Percentiles rank a stretch among this genome's conserved stretches.
These are phyloP conservation scores for Triplophysa yarkandensis DNA, from an alignment of 2,797 vertebrate genomes.

Conservation along the genomic window DNA sequence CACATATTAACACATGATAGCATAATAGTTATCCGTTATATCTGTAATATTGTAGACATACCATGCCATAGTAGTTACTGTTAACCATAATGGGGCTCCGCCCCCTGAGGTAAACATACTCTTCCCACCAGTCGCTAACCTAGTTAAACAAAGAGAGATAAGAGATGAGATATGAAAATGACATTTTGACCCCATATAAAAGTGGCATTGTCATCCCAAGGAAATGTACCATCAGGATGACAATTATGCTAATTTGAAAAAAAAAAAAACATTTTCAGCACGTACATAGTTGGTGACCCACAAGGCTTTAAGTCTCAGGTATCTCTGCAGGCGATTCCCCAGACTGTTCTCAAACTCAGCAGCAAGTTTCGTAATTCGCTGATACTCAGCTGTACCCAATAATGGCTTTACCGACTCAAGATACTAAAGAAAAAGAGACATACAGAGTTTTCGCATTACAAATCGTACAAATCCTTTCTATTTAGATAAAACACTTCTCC, in stretches of 20 bases:
- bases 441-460: neutral
- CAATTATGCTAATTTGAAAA: too few species aligned
- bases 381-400: slow-evolving; percentile 69
- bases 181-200: neutral
- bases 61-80: slow-evolving; percentile 90
- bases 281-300: slow-evolving; percentile 89
- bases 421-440: slow-evolving; percentile 69
- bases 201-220: neutral
- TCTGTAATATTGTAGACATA: slow-evolving; percentile 34
- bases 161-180: neutral
- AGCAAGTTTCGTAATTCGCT: slow-evolving; percentile 70
- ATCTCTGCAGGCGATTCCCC: slow-evolving; percentile 81
- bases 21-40: too few species aligned
- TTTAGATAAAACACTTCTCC: neutral
- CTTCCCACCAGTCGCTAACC: slow-evolving; percentile 92
- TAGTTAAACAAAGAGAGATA: slow-evolving; percentile 46
- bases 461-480: neutral
- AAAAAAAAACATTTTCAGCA: too few species aligned
- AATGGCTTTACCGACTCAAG: slow-evolving; percentile 81
- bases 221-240: too few species aligned
- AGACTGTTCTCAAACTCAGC: slow-evolving; percentile 78
- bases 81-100: slow-evolving; percentile 85
- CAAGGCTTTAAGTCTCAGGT: slow-evolving; percentile 85
- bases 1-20: too few species aligned
- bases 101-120: slow-evolving; percentile 82